phyloP scores from a whole-genome alignment of 2,797 vertebrate species.

The Psittacula echo region DNA sequence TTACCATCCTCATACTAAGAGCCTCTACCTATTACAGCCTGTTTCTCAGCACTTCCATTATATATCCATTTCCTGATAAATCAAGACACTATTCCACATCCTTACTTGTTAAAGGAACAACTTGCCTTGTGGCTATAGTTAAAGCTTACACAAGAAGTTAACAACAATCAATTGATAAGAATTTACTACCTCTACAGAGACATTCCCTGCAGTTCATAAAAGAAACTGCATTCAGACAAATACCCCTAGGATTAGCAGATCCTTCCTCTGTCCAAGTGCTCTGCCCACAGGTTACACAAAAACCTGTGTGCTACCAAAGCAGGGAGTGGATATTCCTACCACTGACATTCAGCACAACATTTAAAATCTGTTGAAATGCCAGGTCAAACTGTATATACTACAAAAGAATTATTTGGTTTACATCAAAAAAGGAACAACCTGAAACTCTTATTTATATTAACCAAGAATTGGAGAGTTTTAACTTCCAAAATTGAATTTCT shows the following conservation, averaged over 20 bases:
- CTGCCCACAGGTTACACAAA: background rate
- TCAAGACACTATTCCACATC: background rate
- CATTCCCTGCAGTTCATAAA: background rate
- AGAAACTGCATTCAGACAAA: background rate
- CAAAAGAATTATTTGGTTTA: background rate
- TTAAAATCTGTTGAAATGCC: background rate
- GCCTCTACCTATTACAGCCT: background rate
- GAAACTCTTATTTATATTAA: background rate
- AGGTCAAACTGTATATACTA: background rate
- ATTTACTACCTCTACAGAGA: background rate
- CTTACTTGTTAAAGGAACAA: background rate
- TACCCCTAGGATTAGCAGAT: background rate
- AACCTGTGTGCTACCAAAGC: background rate
- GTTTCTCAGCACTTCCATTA: background rate
- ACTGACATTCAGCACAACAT: background rate
- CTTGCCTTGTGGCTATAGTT: background rate
- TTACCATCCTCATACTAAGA: background rate
- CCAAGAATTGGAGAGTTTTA: background rate
- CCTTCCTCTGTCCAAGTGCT: background rate
- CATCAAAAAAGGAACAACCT: background rate
- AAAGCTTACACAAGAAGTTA: background rate
- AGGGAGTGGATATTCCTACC: background rate
- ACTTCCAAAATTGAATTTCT: background rate
- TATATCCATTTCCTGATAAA: background rate
- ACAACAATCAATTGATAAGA: background rate